A percentile compares a stretch with the other conserved stretches of the same genome.
Evolutionary conservation across 2,113 vertebrate species (phyloP).

Genomic region (Ophthalmolycus amberensis): DNA sequence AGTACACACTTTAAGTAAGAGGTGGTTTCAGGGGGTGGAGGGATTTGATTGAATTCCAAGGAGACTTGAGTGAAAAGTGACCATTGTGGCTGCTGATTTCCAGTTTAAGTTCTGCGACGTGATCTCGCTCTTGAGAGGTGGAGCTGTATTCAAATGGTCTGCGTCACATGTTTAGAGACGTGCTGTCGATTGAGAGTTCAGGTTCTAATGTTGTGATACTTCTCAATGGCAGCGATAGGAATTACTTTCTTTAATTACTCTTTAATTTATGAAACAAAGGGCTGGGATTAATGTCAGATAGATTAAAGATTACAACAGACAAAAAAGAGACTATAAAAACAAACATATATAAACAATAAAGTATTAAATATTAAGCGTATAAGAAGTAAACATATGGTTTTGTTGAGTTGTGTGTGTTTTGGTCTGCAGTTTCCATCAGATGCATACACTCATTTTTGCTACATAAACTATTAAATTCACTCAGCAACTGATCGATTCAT

Average conservation of each 20-base stretch:
- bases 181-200: not conserved
- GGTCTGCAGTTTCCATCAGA: no score
- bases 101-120: conserved; percentile 46
- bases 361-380: not conserved
- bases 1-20: conserved; percentile 42
- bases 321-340: not conserved
- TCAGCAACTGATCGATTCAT: no score
- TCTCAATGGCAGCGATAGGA: not conserved
- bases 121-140: conserved; percentile 14
- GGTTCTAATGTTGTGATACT: not conserved
- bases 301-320: not conserved
- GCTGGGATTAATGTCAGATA: not conserved
- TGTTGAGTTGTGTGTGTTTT: no score
- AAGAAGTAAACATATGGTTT: not conserved
- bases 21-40: conserved; percentile 3
- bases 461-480: no score
- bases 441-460: no score
- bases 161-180: conserved; percentile 23
- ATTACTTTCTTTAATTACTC: not conserved
- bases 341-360: not conserved
- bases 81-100: conserved; percentile 48
- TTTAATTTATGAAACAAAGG: not conserved
- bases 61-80: conserved; percentile 63
- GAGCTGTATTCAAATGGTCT: not conserved
- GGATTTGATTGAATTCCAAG: conserved; percentile 62